Percentiles rank a stretch among this genome's conserved stretches.
Evolutionary conservation across 2,113 vertebrate species (phyloP).

Genomic region (Epinephelus lanceolatus): DNA sequence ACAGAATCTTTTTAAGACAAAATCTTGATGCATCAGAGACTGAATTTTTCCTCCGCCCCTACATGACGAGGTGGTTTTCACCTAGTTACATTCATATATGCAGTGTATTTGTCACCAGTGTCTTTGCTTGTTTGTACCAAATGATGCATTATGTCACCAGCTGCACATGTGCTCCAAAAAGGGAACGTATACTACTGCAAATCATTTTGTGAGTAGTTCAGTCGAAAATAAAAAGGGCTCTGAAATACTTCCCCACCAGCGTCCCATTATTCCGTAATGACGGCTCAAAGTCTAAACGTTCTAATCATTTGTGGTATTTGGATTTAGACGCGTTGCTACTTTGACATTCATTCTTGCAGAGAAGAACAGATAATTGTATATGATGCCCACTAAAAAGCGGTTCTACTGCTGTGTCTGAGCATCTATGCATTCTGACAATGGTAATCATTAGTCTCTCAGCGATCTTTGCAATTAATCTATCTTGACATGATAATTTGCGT

Average conservation of each 20-base stretch:
- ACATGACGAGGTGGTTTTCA: neutral
- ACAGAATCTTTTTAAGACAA: too few relatives aligned
- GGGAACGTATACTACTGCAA: neutral
- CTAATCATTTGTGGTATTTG: slow-evolving; percentile 59
- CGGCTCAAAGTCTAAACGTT: slow-evolving; percentile 31
- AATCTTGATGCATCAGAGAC: too few relatives aligned
- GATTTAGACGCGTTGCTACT: slow-evolving; percentile 49
- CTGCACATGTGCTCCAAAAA: neutral
- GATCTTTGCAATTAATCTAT: slow-evolving; percentile 82
- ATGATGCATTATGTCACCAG: slow-evolving; percentile 26
- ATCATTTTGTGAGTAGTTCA: slow-evolving; percentile 39
- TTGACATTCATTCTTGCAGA: slow-evolving; percentile 63
- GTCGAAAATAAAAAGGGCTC: slow-evolving; percentile 18
- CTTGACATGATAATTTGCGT: slow-evolving; percentile 81
- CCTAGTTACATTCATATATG: neutral
- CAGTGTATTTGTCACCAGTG: neutral
- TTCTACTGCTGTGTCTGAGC: slow-evolving; percentile 37
- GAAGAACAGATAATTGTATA: slow-evolving; percentile 69
- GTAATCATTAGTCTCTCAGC: slow-evolving; percentile 73
- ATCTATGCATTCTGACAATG: slow-evolving; percentile 69
- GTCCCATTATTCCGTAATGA: slow-evolving; percentile 53
- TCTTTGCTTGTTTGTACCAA: slow-evolving; percentile 5
- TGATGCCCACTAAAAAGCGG: slow-evolving; percentile 65
- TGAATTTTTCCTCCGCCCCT: too few relatives aligned
- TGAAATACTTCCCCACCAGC: slow-evolving; percentile 32